Percentiles rank a stretch among this genome's conserved stretches.
phyloP scores from a whole-genome alignment of 2,797 vertebrate genomes.

The Acipenser ruthenus region DNA sequence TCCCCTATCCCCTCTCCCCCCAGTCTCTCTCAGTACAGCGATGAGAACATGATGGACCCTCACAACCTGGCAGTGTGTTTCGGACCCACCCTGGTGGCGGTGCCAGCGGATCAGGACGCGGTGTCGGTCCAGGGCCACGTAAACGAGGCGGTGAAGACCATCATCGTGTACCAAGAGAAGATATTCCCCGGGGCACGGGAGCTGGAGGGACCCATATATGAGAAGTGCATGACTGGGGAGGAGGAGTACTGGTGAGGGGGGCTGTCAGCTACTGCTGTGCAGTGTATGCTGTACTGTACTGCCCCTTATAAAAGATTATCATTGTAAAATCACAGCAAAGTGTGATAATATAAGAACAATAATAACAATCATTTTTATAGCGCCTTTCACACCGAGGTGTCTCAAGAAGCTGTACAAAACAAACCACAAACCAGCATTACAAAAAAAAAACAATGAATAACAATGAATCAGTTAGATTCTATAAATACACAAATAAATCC shows the following conservation, averaged over 20 bases:
- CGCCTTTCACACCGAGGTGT: too few species aligned
- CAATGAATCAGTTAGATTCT: too few species aligned
- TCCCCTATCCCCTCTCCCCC: not conserved
- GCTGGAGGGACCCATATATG: conserved; percentile 68
- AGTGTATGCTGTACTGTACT: not conserved
- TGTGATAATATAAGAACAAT: too few species aligned
- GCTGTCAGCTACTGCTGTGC: not conserved
- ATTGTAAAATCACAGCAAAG: not conserved
- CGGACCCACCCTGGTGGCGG: conserved; percentile 75
- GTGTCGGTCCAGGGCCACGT: conserved; percentile 78
- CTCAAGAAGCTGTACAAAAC: too few species aligned
- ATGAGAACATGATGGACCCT: conserved; percentile 90
- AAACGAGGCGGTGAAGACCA: conserved; percentile 78
- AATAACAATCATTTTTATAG: too few species aligned
- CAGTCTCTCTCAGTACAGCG: conserved; percentile 84
- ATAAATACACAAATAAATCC: too few species aligned
- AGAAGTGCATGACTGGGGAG: conserved; percentile 81
- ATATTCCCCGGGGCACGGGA: conserved; percentile 59
- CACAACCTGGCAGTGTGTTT: conserved; percentile 88
- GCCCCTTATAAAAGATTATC: too few species aligned
- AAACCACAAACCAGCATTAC: too few species aligned
- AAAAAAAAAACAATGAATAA: too few species aligned
- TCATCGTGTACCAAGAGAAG: conserved; percentile 69
- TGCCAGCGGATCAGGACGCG: conserved; percentile 65
- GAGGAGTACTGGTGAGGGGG: conserved; percentile 70